phyloP scores from a whole-genome alignment of 2,888 invertebrate species.

The Dicyrtomina minuta region DNA sequence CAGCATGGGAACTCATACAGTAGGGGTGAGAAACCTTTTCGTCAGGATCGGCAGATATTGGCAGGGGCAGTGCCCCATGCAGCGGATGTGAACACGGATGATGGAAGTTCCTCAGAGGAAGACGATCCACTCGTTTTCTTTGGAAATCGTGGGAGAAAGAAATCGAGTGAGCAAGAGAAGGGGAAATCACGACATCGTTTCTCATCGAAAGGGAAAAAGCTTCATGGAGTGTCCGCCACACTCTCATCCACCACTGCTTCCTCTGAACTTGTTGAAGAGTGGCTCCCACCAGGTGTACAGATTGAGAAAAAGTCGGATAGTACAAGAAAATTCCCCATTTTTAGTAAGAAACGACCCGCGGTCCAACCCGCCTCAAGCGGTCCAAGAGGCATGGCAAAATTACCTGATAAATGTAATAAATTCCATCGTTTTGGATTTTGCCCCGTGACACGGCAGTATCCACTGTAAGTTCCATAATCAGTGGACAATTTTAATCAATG shows the following conservation, averaged over 20 bases:
- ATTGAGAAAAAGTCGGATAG: slow-evolving; percentile 30
- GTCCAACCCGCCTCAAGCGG: background rate
- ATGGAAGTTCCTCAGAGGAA: slow-evolving; percentile 17
- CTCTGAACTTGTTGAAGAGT: slow-evolving; percentile 48
- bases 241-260: slow-evolving; percentile 38
- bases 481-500: too few relatives aligned
- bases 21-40: slow-evolving; percentile 26
- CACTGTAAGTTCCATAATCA: slow-evolving; percentile 52
- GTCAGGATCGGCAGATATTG: slow-evolving; percentile 38
- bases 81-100: slow-evolving; percentile 13
- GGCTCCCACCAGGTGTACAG: slow-evolving; percentile 32
- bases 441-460: slow-evolving; percentile 50
- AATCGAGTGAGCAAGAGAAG: slow-evolving; percentile 9
- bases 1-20: too few relatives aligned
- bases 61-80: slow-evolving; percentile 5
- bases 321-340: slow-evolving; percentile 30
- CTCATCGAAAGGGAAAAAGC: slow-evolving; percentile 27
- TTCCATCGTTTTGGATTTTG: slow-evolving; percentile 52
- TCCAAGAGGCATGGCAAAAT: slow-evolving; percentile 17
- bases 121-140: slow-evolving; percentile 12
- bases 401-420: slow-evolving; percentile 50
- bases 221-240: slow-evolving; percentile 1
- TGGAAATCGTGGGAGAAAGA: slow-evolving; percentile 28
- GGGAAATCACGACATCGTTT: slow-evolving; percentile 26
- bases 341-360: background rate